Evolutionary conservation across 2,888 invertebrate genomes (phyloP), one percentile per base, ranked within the genome.

Genomic region (Melinopterus prodromus): DNA sequence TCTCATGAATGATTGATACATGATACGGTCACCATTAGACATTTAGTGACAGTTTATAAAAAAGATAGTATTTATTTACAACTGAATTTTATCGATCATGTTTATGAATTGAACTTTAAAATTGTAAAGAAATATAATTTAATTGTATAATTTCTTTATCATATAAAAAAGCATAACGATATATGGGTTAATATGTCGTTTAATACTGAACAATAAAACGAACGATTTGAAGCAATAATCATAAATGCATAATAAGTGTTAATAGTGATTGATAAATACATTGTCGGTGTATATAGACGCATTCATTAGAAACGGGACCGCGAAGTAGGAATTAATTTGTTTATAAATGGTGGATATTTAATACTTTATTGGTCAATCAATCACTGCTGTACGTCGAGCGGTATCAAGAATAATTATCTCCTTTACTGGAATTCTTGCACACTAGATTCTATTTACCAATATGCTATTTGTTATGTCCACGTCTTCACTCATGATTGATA

Each of bases 181-280:
- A 26, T 26, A 26, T 26, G 26, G 26, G 26, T 26, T 26, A 26
- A 26, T 26, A 26, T 26, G 26, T 26, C 26, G 26, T 26, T 26
- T 26, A 26, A 26, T 26, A 26, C 26, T 26, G 3, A 26, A 26
- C 35, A 70, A 70, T 71, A 77, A 71, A 71, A 77, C 70, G 14
- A 71, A 71, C 53, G 72, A 16, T 78, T 53, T 78, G 53, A 71
- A 70, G 78, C 75, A 78, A 69, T 78, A 78, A 75, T 78, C 69
- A 78, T 37, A 26, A 38, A n/a, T 53, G 53, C 78, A 53, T 78
- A 72, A 78, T 78, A 70, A 26, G 35, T 38, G 76, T 75, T 15
- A 78, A 38, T 16, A 26, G 16, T 72, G 69, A 75, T 72, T 75
- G 75, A 78, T 78, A 75, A 78, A 69, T 75, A 78, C 78, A 78